A percentile compares a stretch with the other conserved stretches of the same genome.
Evolutionary conservation across 2,888 invertebrate species (phyloP).

Genomic region (Maniola hyperantus): DNA sequence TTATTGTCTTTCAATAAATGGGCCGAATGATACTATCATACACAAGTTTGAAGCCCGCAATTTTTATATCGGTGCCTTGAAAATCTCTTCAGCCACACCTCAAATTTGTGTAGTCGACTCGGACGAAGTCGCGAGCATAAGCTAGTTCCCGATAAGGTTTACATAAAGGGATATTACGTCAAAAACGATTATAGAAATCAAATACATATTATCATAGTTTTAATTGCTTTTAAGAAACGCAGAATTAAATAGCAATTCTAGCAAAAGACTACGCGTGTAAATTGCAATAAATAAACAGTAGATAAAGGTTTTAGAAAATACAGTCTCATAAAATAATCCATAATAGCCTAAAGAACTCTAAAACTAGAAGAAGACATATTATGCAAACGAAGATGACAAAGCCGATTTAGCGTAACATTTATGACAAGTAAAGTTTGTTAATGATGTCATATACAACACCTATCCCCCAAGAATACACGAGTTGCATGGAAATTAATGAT

Average conservation of each 20-base stretch:
- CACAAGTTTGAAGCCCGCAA: too few species aligned
- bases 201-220: too few species aligned
- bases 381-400: conserved; percentile 20
- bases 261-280: background rate
- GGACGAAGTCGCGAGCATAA: too few species aligned
- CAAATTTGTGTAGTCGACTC: too few species aligned
- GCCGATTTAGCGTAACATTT: conserved; percentile 20
- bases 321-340: background rate
- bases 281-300: background rate
- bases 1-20: background rate
- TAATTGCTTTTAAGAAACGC: background rate
- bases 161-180: too few species aligned
- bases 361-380: conserved; percentile 18
- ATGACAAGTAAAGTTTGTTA: conserved; percentile 16
- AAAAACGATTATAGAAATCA: too few species aligned
- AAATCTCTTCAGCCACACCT: too few species aligned
- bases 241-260: background rate
- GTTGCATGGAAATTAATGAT: conserved; percentile 22
- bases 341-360: conserved; percentile 12
- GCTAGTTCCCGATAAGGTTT: too few species aligned
- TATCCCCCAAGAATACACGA: conserved; percentile 13
- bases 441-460: conserved; percentile 13
- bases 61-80: too few species aligned
- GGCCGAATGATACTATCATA: too few species aligned
- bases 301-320: background rate